phyloP scores from a whole-genome alignment of 1,140 invertebrate species.

The Drosophila setifemur region DNA sequence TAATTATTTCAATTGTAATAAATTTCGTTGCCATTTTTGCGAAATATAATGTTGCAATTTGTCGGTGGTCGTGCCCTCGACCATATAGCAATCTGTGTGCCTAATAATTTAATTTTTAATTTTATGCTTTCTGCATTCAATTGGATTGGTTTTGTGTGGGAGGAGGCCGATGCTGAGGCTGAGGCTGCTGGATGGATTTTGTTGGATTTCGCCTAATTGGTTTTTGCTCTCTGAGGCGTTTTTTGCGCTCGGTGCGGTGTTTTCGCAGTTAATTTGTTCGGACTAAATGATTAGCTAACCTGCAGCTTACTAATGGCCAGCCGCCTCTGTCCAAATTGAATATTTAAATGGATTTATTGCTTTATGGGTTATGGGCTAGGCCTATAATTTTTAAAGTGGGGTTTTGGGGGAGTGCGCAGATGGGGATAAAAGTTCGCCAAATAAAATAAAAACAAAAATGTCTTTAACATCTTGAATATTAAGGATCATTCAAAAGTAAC shows the following conservation, averaged over 20 bases:
- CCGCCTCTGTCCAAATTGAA: neutral
- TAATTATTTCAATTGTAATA: conserved; percentile 79
- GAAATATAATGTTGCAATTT: conserved; percentile 69
- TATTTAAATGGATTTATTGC: conserved; percentile 8
- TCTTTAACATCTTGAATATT: too few relatives aligned
- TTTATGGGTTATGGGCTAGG: conserved; percentile 12
- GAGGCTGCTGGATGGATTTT: neutral
- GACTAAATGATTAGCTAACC: conserved; percentile 39
- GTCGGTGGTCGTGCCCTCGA: conserved; percentile 1
- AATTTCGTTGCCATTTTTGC: conserved; percentile 64
- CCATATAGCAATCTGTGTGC: neutral
- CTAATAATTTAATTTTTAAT: conserved; percentile 63
- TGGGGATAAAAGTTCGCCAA: neutral
- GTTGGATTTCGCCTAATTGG: conserved; percentile 28
- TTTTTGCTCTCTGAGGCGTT: conserved; percentile 31
- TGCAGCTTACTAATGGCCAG: conserved; percentile 14
- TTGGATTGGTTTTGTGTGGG: conserved; percentile 21
- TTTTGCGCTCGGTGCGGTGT: conserved; percentile 3
- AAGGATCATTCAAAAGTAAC: too few relatives aligned
- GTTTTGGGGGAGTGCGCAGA: neutral
- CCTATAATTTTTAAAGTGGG: neutral
- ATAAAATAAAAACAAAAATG: neutral
- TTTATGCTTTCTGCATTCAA: conserved; percentile 34
- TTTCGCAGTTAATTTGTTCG: conserved; percentile 41
- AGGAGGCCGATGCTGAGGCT: neutral